These are phyloP conservation scores for Drosophila atroscutellata DNA, from an alignment of 2,888 invertebrate species.

Conservation along the genomic window DNA sequence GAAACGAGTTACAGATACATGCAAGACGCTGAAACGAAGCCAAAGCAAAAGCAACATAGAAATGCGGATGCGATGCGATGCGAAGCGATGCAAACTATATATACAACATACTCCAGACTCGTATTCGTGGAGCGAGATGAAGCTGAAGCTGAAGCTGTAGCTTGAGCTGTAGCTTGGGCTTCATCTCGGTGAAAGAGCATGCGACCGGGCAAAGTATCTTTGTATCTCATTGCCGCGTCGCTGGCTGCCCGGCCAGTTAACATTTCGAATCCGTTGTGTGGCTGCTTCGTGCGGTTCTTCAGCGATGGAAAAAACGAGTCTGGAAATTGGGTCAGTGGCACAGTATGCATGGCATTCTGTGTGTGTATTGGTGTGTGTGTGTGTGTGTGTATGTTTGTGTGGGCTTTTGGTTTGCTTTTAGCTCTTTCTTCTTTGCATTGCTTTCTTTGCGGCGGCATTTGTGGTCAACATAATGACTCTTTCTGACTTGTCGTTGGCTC, in stretches of 20 bases:
- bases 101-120: slow-evolving; percentile 46
- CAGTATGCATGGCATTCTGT: slow-evolving; percentile 75
- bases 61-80: slow-evolving; percentile 74
- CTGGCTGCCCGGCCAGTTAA: slow-evolving; percentile 48
- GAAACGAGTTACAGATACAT: slow-evolving; percentile 78
- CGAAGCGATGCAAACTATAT: slow-evolving; percentile 55
- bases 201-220: slow-evolving; percentile 65
- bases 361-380: slow-evolving; percentile 12
- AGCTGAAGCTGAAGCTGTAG: slow-evolving; percentile 11
- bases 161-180: slow-evolving; percentile 20
- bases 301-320: slow-evolving; percentile 66
- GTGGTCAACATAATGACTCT: slow-evolving; percentile 82
- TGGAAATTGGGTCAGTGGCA: slow-evolving; percentile 79
- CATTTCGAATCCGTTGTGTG: slow-evolving; percentile 71
- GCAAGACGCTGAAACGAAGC: slow-evolving; percentile 50
- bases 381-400: slow-evolving; percentile 33
- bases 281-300: slow-evolving; percentile 57
- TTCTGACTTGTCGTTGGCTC: slow-evolving; percentile 61
- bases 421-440: slow-evolving; percentile 65
- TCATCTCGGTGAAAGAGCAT: slow-evolving; percentile 71
- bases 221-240: slow-evolving; percentile 60
- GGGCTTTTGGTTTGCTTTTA: slow-evolving; percentile 57
- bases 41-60: slow-evolving; percentile 59
- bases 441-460: slow-evolving; percentile 74
- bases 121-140: slow-evolving; percentile 33